Percentiles rank a stretch among this genome's conserved stretches.
phyloP scores from a whole-genome alignment of 2,888 invertebrate species.

The Timema podura region DNA sequence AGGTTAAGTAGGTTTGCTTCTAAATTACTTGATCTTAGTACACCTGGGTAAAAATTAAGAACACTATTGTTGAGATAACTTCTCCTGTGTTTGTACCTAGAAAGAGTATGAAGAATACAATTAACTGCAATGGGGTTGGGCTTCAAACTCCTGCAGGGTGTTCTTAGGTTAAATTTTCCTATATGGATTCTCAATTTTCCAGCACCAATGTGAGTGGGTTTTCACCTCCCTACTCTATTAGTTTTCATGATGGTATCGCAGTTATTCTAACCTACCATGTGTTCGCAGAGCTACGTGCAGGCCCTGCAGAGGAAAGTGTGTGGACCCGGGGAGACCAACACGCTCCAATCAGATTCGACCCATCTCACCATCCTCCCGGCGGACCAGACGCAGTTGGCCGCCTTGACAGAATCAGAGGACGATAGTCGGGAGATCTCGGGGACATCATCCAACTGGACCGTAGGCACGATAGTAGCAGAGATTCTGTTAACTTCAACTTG shows the following conservation, averaged over 20 bases:
- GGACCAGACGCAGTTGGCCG: slow-evolving; percentile 52
- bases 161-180: too few species aligned
- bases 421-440: slow-evolving; percentile 40
- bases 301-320: slow-evolving; percentile 68
- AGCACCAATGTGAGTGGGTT: too few species aligned
- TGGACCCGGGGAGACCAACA: slow-evolving; percentile 56
- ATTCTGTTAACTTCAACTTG: slow-evolving; percentile 25
- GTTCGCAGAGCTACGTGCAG: slow-evolving; percentile 69
- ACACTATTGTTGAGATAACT: too few species aligned
- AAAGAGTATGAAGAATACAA: too few species aligned
- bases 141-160: too few species aligned
- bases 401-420: slow-evolving; percentile 58
- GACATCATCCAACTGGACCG: slow-evolving; percentile 29
- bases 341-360: slow-evolving; percentile 72
- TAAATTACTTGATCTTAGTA: too few species aligned
- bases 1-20: too few species aligned
- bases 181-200: too few species aligned
- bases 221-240: too few species aligned
- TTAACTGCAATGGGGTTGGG: too few species aligned
- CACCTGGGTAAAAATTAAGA: too few species aligned
- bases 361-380: slow-evolving; percentile 73
- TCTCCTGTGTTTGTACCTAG: too few species aligned
- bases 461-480: slow-evolving; percentile 22
- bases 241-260: not conserved
- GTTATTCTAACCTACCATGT: not conserved